phyloP scores from a whole-genome alignment of 2,797 vertebrate species.

The Halcyon leucocephala region DNA sequence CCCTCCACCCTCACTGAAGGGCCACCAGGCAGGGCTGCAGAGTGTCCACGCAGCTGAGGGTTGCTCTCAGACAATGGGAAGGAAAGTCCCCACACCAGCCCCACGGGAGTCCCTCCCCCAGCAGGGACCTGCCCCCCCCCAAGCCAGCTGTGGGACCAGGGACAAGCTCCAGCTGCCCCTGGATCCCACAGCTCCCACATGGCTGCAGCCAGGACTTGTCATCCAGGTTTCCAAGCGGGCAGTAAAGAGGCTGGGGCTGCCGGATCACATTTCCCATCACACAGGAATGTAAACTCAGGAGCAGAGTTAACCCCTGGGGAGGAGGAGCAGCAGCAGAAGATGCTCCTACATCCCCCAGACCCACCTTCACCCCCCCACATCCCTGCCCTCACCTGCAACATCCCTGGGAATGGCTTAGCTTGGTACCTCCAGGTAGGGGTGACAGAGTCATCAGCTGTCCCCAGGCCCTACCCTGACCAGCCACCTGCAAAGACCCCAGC shows the following conservation, averaged over 20 bases:
- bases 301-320: neutral
- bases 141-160: too few relatives aligned
- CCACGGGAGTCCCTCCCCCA: neutral
- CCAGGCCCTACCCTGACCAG: neutral
- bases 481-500: neutral
- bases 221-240: neutral
- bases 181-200: neutral
- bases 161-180: too few relatives aligned
- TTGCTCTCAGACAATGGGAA: too few relatives aligned
- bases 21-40: neutral
- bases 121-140: neutral
- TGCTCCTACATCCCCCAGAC: accelerated
- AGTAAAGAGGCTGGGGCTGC: neutral
- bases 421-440: neutral
- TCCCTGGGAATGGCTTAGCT: neutral
- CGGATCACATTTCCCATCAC: neutral
- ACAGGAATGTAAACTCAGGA: neutral
- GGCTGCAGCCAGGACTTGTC: neutral
- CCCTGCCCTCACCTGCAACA: neutral
- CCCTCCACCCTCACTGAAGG: neutral
- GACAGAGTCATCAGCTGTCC: neutral
- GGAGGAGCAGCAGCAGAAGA: neutral
- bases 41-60: accelerated
- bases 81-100: neutral
- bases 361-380: accelerated